phyloP scores from a whole-genome alignment of 2,113 vertebrate genomes.

The Hiodon alosoides region DNA sequence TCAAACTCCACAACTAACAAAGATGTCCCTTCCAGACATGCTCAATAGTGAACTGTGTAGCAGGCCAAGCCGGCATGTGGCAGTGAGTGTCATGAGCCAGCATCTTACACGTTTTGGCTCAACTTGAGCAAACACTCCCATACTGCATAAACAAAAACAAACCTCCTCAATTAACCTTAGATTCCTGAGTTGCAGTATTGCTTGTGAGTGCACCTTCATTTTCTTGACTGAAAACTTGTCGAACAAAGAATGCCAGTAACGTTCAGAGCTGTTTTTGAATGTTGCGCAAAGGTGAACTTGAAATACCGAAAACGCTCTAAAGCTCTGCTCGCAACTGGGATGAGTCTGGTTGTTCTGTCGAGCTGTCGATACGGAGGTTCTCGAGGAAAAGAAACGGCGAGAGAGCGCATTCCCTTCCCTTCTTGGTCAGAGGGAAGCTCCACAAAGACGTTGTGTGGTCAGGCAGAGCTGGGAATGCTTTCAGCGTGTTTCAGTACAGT shows the following conservation, averaged over 20 bases:
- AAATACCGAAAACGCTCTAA: no score
- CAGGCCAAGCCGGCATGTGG: neutral
- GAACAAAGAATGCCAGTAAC: constrained; percentile 12
- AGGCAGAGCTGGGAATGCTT: constrained; percentile 14
- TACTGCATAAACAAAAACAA: constrained; percentile 13
- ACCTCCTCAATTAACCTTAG: constrained; percentile 20
- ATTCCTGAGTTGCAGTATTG: constrained; percentile 12
- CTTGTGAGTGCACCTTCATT: neutral
- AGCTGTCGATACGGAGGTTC: neutral
- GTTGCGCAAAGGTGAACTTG: no score
- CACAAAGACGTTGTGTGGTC: constrained; percentile 11
- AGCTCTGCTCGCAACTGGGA: no score
- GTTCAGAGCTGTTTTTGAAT: neutral
- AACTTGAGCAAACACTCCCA: constrained; percentile 21
- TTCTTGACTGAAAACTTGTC: neutral
- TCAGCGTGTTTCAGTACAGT: constrained; percentile 42
- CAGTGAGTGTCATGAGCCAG: neutral
- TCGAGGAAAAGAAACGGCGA: neutral
- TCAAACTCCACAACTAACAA: constrained; percentile 12
- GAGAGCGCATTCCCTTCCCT: neutral
- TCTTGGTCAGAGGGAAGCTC: neutral
- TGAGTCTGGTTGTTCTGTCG: no score
- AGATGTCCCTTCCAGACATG: neutral
- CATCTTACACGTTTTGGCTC: constrained; percentile 5
- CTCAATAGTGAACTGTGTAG: constrained; percentile 12